Evolutionary conservation across 1,140 invertebrate species (phyloP), one percentile per base, ranked within the genome.

Genomic region (Drosophila funebris): DNA sequence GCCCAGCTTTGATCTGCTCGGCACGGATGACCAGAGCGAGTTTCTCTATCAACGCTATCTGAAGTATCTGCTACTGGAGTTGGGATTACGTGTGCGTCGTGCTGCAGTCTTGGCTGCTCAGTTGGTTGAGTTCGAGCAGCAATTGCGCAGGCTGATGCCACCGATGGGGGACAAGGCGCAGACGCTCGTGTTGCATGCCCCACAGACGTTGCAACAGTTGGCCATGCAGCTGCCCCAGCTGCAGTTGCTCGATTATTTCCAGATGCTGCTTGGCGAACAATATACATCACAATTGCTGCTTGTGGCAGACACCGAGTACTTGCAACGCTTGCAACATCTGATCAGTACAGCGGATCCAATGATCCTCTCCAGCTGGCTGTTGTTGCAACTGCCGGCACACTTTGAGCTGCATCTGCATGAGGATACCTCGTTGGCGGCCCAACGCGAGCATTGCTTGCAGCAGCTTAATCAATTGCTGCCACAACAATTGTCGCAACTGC

Each of bases 41-140:
- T 91, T 84, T 4, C 41, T 91, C 2, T 82, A 91, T 18, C 27
- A 80, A 18, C 71, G 77, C 1, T 91, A 91, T 5, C 57, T 91
- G 9, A 91, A 91, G 20, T 24, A 70, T 7, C 31, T 91, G 20
- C 77, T 91, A 7, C 27, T 91, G 5, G 90, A 90, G 36, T 13
- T 91, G 70, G 73, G 78, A 0, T n/a, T 91, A 4, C 68, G 83
- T 0, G 87, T 91, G 18, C 67, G 90, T 0, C 43, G 46, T 4
- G 83, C 90, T 0, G 66, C 64, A 0, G 1, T 24, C 0, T 53
- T 89, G 54, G 87, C 87, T 41, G 11, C 20, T 0, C 74, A 76
- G 7, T 18, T 91, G 5, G 76, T 90, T 0, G 27, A 33, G 0
- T 91, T 91, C 20, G 90, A 91, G 61, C 36, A 46, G 22, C 48